phyloP scores from a whole-genome alignment of 2,797 vertebrate genomes.

The Cossypha dichroa region DNA sequence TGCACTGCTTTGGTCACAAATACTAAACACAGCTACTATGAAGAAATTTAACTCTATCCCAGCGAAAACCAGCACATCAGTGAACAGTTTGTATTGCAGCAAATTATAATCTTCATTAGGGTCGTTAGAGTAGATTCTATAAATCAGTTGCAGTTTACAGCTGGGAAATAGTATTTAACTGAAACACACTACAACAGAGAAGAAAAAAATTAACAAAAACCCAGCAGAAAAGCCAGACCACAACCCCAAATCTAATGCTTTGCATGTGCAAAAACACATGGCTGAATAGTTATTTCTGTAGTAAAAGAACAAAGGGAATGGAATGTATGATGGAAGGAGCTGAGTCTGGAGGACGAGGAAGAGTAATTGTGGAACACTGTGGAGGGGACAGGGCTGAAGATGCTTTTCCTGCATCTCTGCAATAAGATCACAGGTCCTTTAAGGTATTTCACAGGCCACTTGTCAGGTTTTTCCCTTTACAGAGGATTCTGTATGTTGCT shows the following conservation, averaged over 20 bases:
- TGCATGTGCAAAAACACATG: background rate
- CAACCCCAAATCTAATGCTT: background rate
- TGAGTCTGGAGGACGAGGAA: background rate
- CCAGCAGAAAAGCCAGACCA: background rate
- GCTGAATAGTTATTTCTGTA: background rate
- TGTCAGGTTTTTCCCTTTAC: background rate
- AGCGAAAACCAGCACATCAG: background rate
- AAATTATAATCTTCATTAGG: background rate
- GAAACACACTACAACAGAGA: background rate
- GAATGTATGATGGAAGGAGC: background rate
- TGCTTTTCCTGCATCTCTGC: background rate
- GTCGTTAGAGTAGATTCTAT: background rate
- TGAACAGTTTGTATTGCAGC: background rate
- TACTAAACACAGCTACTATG: background rate
- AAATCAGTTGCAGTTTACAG: background rate
- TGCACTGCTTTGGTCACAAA: background rate
- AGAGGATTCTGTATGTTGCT: background rate
- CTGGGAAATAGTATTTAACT: background rate
- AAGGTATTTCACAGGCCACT: background rate
- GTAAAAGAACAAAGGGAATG: background rate
- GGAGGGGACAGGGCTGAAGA: background rate
- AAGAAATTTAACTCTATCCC: background rate
- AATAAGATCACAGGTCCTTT: background rate
- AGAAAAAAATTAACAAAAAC: accelerated
- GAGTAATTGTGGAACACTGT: background rate